These are phyloP conservation scores for Mylabris sibirica DNA, from an alignment of 2,888 invertebrate species.

Conservation along the genomic window DNA sequence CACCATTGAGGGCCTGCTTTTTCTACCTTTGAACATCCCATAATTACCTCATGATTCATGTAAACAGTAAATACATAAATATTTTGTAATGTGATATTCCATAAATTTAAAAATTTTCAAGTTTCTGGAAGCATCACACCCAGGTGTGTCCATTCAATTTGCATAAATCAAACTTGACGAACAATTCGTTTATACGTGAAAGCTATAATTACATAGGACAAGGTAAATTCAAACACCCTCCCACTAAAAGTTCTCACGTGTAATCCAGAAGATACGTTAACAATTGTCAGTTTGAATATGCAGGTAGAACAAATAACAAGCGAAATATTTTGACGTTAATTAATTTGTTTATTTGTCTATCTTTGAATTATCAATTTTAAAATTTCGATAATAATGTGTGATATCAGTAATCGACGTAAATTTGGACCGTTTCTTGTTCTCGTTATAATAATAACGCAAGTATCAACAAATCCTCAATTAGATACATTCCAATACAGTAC, in stretches of 20 bases:
- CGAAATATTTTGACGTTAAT: not conserved
- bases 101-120: not conserved
- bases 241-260: slow-evolving; percentile 51
- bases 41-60: not conserved
- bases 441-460: slow-evolving; percentile 25
- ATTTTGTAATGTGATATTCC: no score
- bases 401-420: slow-evolving; percentile 50
- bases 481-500: slow-evolving; percentile 43
- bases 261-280: slow-evolving; percentile 47
- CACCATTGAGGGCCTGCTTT: not conserved
- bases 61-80: not conserved
- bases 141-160: slow-evolving; percentile 35
- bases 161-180: slow-evolving; percentile 34
- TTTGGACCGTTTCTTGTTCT: slow-evolving; percentile 34
- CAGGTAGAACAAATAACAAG: slow-evolving; percentile 45
- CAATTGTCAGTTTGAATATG: slow-evolving; percentile 52
- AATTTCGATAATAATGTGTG: slow-evolving; percentile 49
- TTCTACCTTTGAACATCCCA: not conserved
- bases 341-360: slow-evolving; percentile 6
- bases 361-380: not conserved
- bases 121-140: not conserved
- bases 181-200: slow-evolving; percentile 49
- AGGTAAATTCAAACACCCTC: slow-evolving; percentile 52
- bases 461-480: slow-evolving; percentile 38
- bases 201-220: slow-evolving; percentile 51